A percentile compares a stretch with the other conserved stretches of the same genome.
phyloP scores from a whole-genome alignment of 2,113 vertebrate genomes.

The Gadus chalcogrammus region DNA sequence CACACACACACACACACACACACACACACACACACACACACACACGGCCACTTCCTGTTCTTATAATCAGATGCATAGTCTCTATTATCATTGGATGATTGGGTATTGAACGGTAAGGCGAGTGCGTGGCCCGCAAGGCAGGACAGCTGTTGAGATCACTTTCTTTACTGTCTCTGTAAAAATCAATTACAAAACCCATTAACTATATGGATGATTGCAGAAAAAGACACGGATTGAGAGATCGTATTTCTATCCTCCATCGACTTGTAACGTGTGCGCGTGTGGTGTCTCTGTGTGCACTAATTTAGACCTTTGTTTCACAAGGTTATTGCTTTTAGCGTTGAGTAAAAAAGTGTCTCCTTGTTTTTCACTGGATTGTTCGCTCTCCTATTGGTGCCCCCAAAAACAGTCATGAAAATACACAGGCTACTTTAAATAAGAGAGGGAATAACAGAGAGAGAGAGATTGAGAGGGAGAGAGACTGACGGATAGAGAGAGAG shows the following conservation, averaged over 20 bases:
- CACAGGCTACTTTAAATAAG: neutral
- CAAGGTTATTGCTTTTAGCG: too few relatives aligned
- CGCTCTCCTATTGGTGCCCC: neutral
- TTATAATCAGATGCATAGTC: constrained; percentile 27
- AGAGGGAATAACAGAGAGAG: neutral
- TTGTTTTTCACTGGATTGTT: neutral
- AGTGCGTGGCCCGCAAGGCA: constrained; percentile 31
- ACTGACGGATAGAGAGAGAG: constrained; percentile 16
- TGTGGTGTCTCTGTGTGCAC: neutral
- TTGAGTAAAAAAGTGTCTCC: too few relatives aligned
- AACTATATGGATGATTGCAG: constrained; percentile 49
- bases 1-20: constrained; percentile 24
- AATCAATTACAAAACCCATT: constrained; percentile 52
- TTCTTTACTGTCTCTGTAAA: constrained; percentile 47
- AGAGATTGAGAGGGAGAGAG: constrained; percentile 7
- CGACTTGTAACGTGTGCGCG: constrained; percentile 12
- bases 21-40: constrained; percentile 27
- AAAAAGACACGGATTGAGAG: constrained; percentile 21
- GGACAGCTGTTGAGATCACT: constrained; percentile 52
- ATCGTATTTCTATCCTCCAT: constrained; percentile 26
- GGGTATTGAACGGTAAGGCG: constrained; percentile 48
- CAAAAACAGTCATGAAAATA: neutral
- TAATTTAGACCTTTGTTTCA: too few relatives aligned
- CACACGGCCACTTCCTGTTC: constrained; percentile 23
- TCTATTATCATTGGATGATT: constrained; percentile 42